Base-by-base conservation (phyloP, 2,888 invertebrate species). In the Neria commutata region DNA sequence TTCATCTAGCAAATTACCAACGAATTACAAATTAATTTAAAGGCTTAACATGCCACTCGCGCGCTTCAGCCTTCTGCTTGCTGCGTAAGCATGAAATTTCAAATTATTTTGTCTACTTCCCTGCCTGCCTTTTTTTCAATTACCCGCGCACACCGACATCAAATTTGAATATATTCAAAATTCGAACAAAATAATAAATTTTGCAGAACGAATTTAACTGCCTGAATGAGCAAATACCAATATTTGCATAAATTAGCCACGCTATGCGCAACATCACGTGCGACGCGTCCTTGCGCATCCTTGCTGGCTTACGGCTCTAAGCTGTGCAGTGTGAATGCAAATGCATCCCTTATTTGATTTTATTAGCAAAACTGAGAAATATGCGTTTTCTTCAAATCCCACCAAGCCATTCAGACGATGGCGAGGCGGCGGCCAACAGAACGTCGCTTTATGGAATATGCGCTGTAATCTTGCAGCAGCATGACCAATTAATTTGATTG, bases 401-500 rank as follows among this genome's bases (percentile, higher is more conserved):
- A n/a, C n/a, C n/a, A 37, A 37, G 6, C n/a, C 4, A 19, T 42
- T 37, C 8, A 17, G 3, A 21, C 42, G 42, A 42, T 6, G n/a
- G 4, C 21, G 42, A 42, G 42, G 21, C 42, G 3, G 19, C 42
- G 42, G 14, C 19, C 11, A 14, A 6, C 10, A n/a, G n/a, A n/a
- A n/a, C n/a, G n/a, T 14, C 37, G 37, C n/a, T 37, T n/a, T 4
- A 8, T 37, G 14, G 24, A 24, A 14, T 3, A 3, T 4, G 3
- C 33, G 33, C 51, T 73, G 76, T 78, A 73, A 73, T 75, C 72
- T 75, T 71, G 72, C 69, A 69, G 69, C 71, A 74, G 77, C 78
- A 78, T 80, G 80, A 79, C 80, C 77, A 79, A 79, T 79, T 79
- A 79, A 80, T 79, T 80, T 79, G 74, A 79, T 79, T 79, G 78